phyloP scores from a whole-genome alignment of 1,140 invertebrate species.

The Drosophila bipectinata region DNA sequence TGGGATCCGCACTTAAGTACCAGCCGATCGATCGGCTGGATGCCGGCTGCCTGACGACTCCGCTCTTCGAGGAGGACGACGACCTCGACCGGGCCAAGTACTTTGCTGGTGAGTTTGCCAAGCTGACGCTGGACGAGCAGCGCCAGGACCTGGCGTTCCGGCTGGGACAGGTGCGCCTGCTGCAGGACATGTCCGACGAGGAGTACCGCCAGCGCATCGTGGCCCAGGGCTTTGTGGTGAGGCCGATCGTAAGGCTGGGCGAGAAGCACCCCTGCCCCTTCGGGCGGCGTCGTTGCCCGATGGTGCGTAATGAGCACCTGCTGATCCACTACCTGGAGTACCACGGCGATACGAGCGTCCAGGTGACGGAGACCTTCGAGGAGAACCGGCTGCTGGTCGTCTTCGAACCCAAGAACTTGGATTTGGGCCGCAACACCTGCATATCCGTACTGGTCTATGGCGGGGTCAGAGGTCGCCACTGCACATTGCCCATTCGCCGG shows the following conservation, averaged over 20 bases:
- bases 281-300: not conserved
- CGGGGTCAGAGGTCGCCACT: not conserved
- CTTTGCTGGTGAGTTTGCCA: conserved; percentile 4
- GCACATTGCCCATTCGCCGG: not conserved
- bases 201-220: not conserved
- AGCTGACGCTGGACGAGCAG: not conserved
- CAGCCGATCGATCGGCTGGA: conserved; percentile 11
- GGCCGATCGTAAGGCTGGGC: not conserved
- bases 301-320: conserved; percentile 8
- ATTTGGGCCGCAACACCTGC: conserved; percentile 22
- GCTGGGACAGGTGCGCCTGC: conserved; percentile 26
- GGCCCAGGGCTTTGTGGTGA: not conserved
- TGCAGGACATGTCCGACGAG: conserved; percentile 4
- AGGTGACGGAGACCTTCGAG: conserved; percentile 17
- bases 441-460: conserved; percentile 28
- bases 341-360: conserved; percentile 12
- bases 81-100: not conserved
- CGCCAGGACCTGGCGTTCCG: conserved; percentile 9
- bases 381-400: conserved; percentile 31
- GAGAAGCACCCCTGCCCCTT: conserved; percentile 17
- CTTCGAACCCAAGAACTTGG: conserved; percentile 26
- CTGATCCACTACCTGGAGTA: conserved; percentile 25
- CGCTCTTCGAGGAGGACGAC: not conserved
- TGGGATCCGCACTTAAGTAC: not conserved
- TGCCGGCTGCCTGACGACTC: not conserved